These are phyloP conservation scores for Ptychochromis oligacanthus DNA, from an alignment of 2,113 vertebrate species.

Conservation along the genomic window DNA sequence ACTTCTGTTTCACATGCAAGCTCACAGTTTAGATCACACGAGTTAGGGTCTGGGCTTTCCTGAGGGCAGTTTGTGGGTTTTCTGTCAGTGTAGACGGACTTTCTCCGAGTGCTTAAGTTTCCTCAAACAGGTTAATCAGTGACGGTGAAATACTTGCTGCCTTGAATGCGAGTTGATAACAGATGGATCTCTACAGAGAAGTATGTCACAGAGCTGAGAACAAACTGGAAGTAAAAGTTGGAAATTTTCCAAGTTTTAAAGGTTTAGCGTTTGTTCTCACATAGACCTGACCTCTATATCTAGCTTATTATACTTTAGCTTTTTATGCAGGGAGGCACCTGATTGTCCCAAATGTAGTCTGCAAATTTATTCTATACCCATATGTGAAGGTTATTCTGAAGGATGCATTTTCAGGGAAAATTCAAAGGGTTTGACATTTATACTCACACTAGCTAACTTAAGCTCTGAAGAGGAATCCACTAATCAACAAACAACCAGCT, in stretches of 20 bases:
- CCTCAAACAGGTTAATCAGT: neutral
- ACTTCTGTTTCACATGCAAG: neutral
- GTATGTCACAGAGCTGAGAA: neutral
- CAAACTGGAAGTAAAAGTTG: neutral
- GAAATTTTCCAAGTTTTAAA: neutral
- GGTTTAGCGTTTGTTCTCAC: neutral
- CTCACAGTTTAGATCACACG: neutral
- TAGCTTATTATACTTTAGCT: too few relatives aligned
- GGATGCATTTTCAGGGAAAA: too few relatives aligned
- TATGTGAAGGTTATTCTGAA: too few relatives aligned
- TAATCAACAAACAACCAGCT: too few relatives aligned
- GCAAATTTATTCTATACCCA: too few relatives aligned
- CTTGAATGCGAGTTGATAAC: neutral
- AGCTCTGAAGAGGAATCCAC: too few relatives aligned
- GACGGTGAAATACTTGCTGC: neutral
- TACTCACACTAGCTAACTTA: neutral
- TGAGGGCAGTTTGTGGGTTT: neutral
- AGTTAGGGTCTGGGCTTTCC: neutral
- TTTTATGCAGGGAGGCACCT: too few relatives aligned
- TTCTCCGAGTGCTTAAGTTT: neutral
- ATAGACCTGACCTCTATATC: too few relatives aligned
- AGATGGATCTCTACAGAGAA: neutral
- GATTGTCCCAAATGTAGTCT: too few relatives aligned
- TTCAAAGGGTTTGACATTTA: too few relatives aligned
- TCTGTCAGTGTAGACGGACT: neutral